Evolutionary conservation across 1,140 invertebrate species (phyloP).

Genomic region (Epicauta chinensis): DNA sequence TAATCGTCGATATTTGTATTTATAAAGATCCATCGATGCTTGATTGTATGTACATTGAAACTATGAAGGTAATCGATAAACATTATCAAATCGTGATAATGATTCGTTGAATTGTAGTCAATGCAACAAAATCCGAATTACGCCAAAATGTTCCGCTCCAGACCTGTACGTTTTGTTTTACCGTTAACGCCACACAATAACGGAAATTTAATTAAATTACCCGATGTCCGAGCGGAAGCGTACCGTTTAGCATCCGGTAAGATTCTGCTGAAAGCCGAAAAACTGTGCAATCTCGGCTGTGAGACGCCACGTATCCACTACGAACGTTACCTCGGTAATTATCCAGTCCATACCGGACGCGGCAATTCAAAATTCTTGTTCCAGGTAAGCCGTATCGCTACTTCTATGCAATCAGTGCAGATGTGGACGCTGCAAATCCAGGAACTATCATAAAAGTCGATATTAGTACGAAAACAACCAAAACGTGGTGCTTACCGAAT

Average conservation of each 20-base stretch:
- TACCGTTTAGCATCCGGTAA: constrained; percentile 44
- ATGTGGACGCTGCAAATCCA: constrained; percentile 74
- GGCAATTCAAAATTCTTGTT: too few species aligned
- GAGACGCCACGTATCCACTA: constrained; percentile 81
- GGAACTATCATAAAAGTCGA: constrained; percentile 70
- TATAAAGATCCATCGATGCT: constrained; percentile 77
- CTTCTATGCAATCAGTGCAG: constrained; percentile 84
- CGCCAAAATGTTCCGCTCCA: constrained; percentile 67
- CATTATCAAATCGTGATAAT: background rate
- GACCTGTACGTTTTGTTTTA: constrained; percentile 67
- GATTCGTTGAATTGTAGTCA: constrained; percentile 45
- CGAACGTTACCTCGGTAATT: constrained; percentile 36
- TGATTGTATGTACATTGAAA: constrained; percentile 78
- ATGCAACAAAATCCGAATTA: constrained; percentile 76
- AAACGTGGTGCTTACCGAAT: constrained; percentile 65
- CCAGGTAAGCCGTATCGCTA: constrained; percentile 64
- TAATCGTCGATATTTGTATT: constrained; percentile 75
- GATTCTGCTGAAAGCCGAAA: constrained; percentile 55
- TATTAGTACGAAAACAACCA: constrained; percentile 52
- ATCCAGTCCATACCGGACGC: too few species aligned
- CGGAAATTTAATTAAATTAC: constrained; percentile 46
- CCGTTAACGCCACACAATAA: constrained; percentile 40
- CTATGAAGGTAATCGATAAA: constrained; percentile 58
- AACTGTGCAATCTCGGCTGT: constrained; percentile 68
- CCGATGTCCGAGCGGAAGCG: constrained; percentile 47